Evolutionary conservation across 2,888 invertebrate species (phyloP).

Genomic region (Drosophila phalerata): DNA sequence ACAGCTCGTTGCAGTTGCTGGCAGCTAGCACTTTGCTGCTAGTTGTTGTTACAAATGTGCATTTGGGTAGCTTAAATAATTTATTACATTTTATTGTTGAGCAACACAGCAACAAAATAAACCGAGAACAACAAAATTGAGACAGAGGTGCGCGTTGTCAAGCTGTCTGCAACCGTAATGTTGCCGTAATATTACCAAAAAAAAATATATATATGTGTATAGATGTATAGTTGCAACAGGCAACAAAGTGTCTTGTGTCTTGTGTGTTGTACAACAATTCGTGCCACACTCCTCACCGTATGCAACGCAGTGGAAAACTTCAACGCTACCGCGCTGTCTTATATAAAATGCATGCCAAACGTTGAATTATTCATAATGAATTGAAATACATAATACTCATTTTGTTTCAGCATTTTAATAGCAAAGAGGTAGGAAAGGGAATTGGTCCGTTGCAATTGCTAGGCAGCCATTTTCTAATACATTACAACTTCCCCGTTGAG

Average conservation of each 20-base stretch:
- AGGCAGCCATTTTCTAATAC: constrained; percentile 55
- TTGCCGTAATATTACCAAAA: constrained; percentile 45
- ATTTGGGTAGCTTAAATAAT: constrained; percentile 76
- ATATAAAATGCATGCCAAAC: constrained; percentile 76
- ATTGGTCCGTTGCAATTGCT: constrained; percentile 23
- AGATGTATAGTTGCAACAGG: constrained; percentile 22
- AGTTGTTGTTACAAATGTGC: constrained; percentile 47
- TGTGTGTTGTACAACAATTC: constrained; percentile 19
- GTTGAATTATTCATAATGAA: constrained; percentile 81
- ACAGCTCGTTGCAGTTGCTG: constrained; percentile 9
- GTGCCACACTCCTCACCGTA: background rate
- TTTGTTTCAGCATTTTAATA: constrained; percentile 70
- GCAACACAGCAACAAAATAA: constrained; percentile 37
- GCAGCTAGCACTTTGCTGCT: constrained; percentile 16
- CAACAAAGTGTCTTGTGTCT: constrained; percentile 51
- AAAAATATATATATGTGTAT: constrained; percentile 1
- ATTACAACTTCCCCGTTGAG: constrained; percentile 34
- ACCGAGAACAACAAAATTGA: constrained; percentile 51
- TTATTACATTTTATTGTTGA: constrained; percentile 78
- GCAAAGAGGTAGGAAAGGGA: constrained; percentile 14
- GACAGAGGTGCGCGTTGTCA: constrained; percentile 67
- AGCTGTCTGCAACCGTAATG: constrained; percentile 56
- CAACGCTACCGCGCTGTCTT: constrained; percentile 62
- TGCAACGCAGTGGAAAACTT: constrained; percentile 8
- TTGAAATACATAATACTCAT: constrained; percentile 81